phyloP scores from a whole-genome alignment of 2,888 invertebrate species.

The Vesta saturnalis region DNA sequence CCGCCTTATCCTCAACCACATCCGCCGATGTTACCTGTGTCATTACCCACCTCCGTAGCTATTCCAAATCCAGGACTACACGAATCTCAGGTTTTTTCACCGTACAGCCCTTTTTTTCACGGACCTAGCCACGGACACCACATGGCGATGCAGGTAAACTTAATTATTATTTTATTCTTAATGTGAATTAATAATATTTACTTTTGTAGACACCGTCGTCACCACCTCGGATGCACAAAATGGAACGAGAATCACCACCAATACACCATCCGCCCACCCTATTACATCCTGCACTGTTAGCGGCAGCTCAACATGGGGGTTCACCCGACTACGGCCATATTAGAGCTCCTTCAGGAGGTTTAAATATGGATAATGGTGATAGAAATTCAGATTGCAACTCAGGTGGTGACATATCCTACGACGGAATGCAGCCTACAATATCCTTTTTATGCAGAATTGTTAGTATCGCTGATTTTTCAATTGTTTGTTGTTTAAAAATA shows the following conservation, averaged over 20 bases:
- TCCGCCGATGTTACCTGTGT: constrained; percentile 86
- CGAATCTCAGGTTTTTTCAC: constrained; percentile 93
- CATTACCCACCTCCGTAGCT: constrained; percentile 94
- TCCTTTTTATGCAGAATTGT: constrained; percentile 78
- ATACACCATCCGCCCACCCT: constrained; percentile 86
- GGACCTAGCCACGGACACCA: constrained; percentile 63
- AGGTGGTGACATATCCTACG: constrained; percentile 89
- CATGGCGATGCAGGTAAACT: constrained; percentile 62
- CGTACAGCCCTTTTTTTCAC: constrained; percentile 90
- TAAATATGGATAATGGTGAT: constrained; percentile 84
- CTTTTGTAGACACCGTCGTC: constrained; percentile 62
- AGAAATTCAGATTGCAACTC: constrained; percentile 91
- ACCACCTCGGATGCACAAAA: constrained; percentile 74
- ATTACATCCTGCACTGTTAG: constrained; percentile 85
- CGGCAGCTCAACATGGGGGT: constrained; percentile 82
- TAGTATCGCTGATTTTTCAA: constrained; percentile 22
- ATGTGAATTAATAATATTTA: background rate
- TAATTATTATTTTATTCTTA: constrained; percentile 16
- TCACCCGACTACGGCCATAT: constrained; percentile 83
- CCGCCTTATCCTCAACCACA: constrained; percentile 79
- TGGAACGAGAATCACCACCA: constrained; percentile 85
- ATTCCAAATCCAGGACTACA: constrained; percentile 96
- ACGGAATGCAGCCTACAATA: constrained; percentile 95
- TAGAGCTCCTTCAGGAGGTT: constrained; percentile 64
- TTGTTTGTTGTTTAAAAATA: constrained; percentile 12